These are phyloP conservation scores for Polyommatus icarus DNA, from an alignment of 2,888 invertebrate genomes.

Conservation along the genomic window DNA sequence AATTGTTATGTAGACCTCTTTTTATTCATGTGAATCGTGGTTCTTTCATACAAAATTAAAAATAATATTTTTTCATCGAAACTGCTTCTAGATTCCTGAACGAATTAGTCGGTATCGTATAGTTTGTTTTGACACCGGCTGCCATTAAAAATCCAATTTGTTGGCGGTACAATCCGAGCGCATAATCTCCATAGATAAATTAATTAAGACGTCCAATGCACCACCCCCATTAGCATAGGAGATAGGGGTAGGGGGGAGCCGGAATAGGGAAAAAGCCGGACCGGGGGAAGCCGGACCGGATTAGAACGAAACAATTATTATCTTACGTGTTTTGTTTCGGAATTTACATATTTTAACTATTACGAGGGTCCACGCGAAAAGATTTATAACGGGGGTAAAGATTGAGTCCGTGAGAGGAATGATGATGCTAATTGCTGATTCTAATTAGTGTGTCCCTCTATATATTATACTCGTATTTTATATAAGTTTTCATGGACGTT, in stretches of 20 bases:
- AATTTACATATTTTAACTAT: constrained; percentile 57
- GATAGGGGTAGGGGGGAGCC: background rate
- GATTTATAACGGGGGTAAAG: constrained; percentile 26
- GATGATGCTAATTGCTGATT: background rate
- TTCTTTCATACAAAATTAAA: background rate
- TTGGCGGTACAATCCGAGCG: constrained; percentile 26
- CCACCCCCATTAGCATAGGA: constrained; percentile 26
- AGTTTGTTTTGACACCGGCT: constrained; percentile 11
- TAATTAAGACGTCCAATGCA: constrained; percentile 34
- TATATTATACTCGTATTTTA: background rate
- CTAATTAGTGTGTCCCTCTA: background rate
- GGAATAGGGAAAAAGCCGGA: background rate
- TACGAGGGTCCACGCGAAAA: constrained; percentile 46
- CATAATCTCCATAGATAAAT: constrained; percentile 33
- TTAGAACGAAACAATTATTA: constrained; percentile 58
- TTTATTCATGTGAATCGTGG: too few species aligned
- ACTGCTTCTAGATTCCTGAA: background rate
- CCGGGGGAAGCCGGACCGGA: constrained; percentile 42
- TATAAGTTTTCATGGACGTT: background rate
- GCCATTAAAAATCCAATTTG: constrained; percentile 37
- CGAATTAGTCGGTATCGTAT: background rate
- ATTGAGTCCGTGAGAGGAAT: constrained; percentile 14
- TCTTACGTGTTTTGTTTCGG: constrained; percentile 47
- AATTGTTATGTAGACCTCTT: too few species aligned
- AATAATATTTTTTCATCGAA: background rate